Conservation (phyloP, 2,797 vertebrate species). For the Dipus sagitta region DNA sequence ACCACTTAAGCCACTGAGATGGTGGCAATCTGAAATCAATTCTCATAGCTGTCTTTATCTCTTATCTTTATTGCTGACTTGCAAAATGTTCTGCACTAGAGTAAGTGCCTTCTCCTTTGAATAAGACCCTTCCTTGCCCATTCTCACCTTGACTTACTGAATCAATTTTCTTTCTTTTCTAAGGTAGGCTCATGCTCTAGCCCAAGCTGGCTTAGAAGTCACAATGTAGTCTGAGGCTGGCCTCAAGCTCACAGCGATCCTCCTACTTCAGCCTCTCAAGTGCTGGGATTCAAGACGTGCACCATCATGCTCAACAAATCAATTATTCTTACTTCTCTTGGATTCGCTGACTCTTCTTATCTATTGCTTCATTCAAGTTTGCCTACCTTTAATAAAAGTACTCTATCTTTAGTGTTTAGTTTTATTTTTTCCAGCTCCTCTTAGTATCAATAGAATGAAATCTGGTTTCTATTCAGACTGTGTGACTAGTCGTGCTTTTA, state of each 20-base stretch:
- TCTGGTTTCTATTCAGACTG: slow-evolving; percentile 19
- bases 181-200: too few species aligned
- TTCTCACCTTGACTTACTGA: not conserved
- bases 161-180: not conserved
- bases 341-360: not conserved
- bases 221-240: too few species aligned
- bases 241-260: too few species aligned
- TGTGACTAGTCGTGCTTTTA: not conserved
- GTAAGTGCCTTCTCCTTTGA: not conserved
- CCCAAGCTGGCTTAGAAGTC: too few species aligned
- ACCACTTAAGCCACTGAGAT: not conserved
- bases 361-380: not conserved
- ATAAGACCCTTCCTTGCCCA: not conserved
- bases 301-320: not conserved
- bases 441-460: not conserved
- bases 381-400: not conserved
- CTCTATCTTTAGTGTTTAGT: not conserved
- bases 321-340: not conserved
- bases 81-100: not conserved
- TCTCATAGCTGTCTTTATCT: not conserved
- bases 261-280: too few species aligned
- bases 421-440: not conserved
- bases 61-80: not conserved
- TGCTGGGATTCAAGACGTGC: too few species aligned
- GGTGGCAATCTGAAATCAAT: slow-evolving; percentile 1